Evolutionary conservation across 2,888 invertebrate species (phyloP), one percentile per base, ranked within the genome.

Genomic region (Nephrotoma flavescens): DNA sequence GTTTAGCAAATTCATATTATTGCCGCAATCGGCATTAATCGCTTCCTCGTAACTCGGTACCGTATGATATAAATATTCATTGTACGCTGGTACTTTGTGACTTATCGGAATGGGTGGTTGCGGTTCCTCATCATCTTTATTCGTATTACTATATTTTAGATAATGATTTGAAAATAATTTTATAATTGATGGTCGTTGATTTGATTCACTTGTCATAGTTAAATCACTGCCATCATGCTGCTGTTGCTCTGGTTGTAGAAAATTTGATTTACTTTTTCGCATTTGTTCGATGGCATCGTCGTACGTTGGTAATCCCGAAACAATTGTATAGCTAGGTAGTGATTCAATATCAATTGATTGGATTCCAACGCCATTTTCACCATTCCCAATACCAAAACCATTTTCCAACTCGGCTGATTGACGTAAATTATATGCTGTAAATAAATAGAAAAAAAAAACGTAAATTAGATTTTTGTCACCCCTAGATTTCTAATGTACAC

Each of bases 291-390:
- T 89, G 3, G 94, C 94, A 89, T 94, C 94, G 87, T 94, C 94
- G 89, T 94, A 94, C 42, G 93, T 93, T 83, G 94, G 94, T 86
- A 94, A 90, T 4, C 94, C 94, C n/a, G 94, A 94, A 85, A 94
- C 94, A 87, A 94, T 92, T 4, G 94, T 94, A 89, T 94, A 94
- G 88, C 93, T 94, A 12, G 94, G 94, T 87, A 94, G 89, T 1
- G 93, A 93, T 88, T 93, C 94, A 4, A 90, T 90, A 87, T 93
- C 93, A 86, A 90, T 90, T 86, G 84, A 84, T 15, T 84, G 84
- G 12, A 84, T 84, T 84, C 84, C 84, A 84, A 7, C 41, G n/a
- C 7, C 15, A 84, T 42, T 84, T 84, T 42, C 84, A 84, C 84
- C 42, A 15, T 41, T 84, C 15, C 12, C 42, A 84, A 15, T 42